phyloP scores from a whole-genome alignment of 1,140 invertebrate genomes.

The Drosophila tristis region DNA sequence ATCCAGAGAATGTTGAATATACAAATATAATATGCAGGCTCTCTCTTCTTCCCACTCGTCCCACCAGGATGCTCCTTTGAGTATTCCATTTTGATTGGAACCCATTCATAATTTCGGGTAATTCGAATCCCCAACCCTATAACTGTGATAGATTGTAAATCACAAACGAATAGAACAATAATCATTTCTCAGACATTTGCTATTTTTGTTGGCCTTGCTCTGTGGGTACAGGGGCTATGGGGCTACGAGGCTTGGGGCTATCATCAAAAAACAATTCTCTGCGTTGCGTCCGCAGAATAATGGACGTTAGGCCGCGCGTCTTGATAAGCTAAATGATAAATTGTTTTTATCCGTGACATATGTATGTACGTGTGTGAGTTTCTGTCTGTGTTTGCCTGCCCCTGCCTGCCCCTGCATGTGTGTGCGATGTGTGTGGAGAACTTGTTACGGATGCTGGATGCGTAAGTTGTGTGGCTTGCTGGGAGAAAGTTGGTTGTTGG shows the following conservation, averaged over 20 bases:
- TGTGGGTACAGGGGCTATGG: too few species aligned
- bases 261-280: constrained; percentile 81
- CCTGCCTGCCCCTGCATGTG: not conserved
- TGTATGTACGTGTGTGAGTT: constrained; percentile 36
- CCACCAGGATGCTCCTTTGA: not conserved
- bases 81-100: constrained; percentile 29
- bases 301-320: constrained; percentile 76
- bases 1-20: too few species aligned
- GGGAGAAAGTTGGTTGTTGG: constrained; percentile 60
- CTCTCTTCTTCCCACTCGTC: too few species aligned
- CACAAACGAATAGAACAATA: constrained; percentile 60
- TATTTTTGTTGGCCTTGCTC: constrained; percentile 46
- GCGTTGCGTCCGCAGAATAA: constrained; percentile 79
- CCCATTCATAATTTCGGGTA: constrained; percentile 40
- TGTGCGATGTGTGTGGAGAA: constrained; percentile 20
- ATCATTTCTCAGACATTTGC: constrained; percentile 75
- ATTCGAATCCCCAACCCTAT: constrained; percentile 36
- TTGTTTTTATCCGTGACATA: constrained; percentile 82
- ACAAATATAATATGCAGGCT: too few species aligned
- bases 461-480: constrained; percentile 52
- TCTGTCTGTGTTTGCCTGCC: not conserved
- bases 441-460: constrained; percentile 67
- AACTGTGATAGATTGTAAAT: constrained; percentile 52
- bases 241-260: constrained; percentile 46
- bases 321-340: constrained; percentile 83